Conservation (phyloP, 2,113 vertebrate genomes). For the Percopsis transmontana region DNA sequence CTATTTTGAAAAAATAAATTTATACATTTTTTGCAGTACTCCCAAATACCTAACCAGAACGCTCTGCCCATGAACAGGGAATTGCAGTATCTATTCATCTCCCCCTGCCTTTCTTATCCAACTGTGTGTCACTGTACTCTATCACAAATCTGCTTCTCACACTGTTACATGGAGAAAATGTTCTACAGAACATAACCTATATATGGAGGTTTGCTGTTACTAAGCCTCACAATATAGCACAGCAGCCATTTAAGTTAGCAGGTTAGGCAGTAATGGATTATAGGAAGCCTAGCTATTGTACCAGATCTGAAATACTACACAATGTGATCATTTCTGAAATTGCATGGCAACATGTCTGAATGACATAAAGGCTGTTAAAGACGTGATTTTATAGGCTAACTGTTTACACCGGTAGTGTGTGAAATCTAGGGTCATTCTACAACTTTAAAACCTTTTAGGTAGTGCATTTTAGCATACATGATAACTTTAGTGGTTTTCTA, state of each 20-base stretch:
- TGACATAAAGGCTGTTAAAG: not conserved
- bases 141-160: not conserved
- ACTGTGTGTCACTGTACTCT: constrained; percentile 17
- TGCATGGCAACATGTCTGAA: not conserved
- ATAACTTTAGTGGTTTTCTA: no score
- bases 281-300: not conserved
- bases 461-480: no score
- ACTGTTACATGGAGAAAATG: constrained; percentile 33
- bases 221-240: not conserved
- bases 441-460: no score
- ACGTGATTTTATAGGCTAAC: no score
- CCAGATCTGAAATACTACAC: not conserved
- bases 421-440: no score
- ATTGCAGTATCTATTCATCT: constrained; percentile 21
- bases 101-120: constrained; percentile 11
- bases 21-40: constrained; percentile 16
- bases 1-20: constrained; percentile 2
- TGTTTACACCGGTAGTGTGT: no score
- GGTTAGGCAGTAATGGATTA: constrained; percentile 12
- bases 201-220: constrained; percentile 1
- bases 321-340: not conserved
- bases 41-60: constrained; percentile 42
- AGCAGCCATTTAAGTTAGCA: constrained; percentile 5
- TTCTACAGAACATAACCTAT: constrained; percentile 20
- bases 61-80: constrained; percentile 12